Evolutionary conservation across 2,797 vertebrate genomes (phyloP), one percentile per base, ranked within the genome.

Genomic region (Telmatherina bonti): DNA sequence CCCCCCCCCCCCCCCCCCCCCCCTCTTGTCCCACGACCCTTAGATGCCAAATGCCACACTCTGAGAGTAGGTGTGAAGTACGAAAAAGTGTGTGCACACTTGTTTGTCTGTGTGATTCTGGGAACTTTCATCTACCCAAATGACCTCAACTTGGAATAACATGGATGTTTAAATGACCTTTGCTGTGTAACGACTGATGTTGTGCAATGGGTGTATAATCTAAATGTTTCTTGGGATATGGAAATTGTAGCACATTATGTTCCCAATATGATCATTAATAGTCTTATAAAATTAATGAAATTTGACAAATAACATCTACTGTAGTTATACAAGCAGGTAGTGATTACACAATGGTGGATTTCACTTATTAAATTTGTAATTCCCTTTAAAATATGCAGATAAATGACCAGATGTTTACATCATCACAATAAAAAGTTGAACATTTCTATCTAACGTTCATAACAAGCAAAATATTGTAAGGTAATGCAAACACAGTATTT

Each of bases 11-110:
- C n/a, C 54, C 27, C 58, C 71, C 84, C 74, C 75, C 56, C 55
- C 26, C n/a, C n/a, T n/a, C n/a, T n/a, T n/a, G n/a, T n/a, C n/a
- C 62, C 64, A 57, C 79, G 83, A 79, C 85, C 81, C 71, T 75
- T 68, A 29, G 54, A 82, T 43, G 67, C 72, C 77, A 81, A 81
- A 84, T 82, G 81, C 62, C 84, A 92, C 85, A 92, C 92, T 91
- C 88, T 85, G 78, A 88, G 73, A 43, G 70, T 51, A 53, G 27
- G 76, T 88, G 91, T 83, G 78, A 92, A 86, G 57, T 78, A 67
- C 41, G 43, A 61, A 36, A 68, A 57, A 74, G 41, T 73, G 58
- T 62, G 62, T 61, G 38, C 45, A 41, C 60, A 41, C 67, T 49
- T 60, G 63, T 55, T 58, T 62, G 59, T 55, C 35, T 56, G 58